Percentiles rank a stretch among this genome's conserved stretches.
phyloP scores from a whole-genome alignment of 2,888 invertebrate species.

The Elysia crispata region DNA sequence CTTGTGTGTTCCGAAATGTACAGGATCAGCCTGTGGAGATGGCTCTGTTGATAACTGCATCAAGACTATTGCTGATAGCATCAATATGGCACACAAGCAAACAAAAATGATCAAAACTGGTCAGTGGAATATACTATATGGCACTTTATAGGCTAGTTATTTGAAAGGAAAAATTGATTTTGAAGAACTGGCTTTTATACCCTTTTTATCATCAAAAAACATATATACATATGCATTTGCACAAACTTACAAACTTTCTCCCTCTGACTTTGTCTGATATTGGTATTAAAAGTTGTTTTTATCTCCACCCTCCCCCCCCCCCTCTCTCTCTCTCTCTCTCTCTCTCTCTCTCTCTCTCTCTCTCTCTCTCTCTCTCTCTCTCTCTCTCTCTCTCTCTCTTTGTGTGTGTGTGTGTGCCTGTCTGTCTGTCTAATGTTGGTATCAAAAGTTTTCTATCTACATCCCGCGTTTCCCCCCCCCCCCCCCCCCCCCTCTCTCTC shows the following conservation, averaged over 20 bases:
- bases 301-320: no score
- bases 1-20: no score
- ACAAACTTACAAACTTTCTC: no score
- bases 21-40: slow-evolving; percentile 76
- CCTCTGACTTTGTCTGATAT: no score
- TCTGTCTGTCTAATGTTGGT: no score
- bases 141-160: background rate
- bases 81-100: slow-evolving; percentile 73
- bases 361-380: background rate
- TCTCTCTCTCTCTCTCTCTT: background rate
- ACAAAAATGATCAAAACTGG: slow-evolving; percentile 71
- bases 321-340: background rate
- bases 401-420: no score
- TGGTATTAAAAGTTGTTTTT: no score
- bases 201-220: background rate
- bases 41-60: slow-evolving; percentile 71
- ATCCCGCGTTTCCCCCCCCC: background rate
- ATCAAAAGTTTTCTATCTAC: no score
- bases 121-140: slow-evolving; percentile 41
- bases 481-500: no score
- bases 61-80: slow-evolving; percentile 74
- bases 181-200: background rate
- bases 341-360: background rate
- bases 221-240: no score
- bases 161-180: background rate